phyloP scores from a whole-genome alignment of 2,797 vertebrate genomes.

The Peromyscus attwateri region DNA sequence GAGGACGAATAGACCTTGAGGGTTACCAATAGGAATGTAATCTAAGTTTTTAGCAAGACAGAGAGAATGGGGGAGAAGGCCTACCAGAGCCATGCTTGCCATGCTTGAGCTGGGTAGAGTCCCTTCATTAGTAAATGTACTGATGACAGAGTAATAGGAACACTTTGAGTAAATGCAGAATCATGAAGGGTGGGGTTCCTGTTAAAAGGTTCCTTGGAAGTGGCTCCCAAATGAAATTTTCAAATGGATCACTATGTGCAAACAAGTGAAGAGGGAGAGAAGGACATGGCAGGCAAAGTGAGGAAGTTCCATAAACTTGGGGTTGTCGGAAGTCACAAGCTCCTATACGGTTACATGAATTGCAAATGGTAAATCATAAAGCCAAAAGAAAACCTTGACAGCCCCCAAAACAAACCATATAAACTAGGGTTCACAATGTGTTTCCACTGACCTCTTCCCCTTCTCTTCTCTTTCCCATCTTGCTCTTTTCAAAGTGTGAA shows the following conservation, averaged over 20 bases:
- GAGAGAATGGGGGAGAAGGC: not conserved
- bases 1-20: not conserved
- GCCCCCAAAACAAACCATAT: not conserved
- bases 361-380: constrained; percentile 25
- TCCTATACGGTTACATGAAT: not conserved
- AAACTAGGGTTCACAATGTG: constrained; percentile 1
- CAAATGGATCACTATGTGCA: not conserved
- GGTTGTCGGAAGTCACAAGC: not conserved
- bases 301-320: constrained; percentile 16
- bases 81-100: not conserved
- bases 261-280: constrained; percentile 14
- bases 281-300: not conserved
- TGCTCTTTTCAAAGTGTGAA: constrained; percentile 48
- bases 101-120: not conserved
- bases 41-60: not conserved
- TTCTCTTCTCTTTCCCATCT: constrained; percentile 42
- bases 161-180: constrained; percentile 21
- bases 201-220: not conserved
- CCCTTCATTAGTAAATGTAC: constrained; percentile 25
- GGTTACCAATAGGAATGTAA: not conserved
- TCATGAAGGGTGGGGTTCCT: constrained; percentile 34
- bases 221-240: constrained; percentile 20
- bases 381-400: not conserved
- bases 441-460: constrained; percentile 19
- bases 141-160: constrained; percentile 25